A percentile compares a stretch with the other conserved stretches of the same genome.
These are phyloP conservation scores for Poecilia velifera DNA, from an alignment of 2,797 vertebrate genomes.

Conservation along the genomic window DNA sequence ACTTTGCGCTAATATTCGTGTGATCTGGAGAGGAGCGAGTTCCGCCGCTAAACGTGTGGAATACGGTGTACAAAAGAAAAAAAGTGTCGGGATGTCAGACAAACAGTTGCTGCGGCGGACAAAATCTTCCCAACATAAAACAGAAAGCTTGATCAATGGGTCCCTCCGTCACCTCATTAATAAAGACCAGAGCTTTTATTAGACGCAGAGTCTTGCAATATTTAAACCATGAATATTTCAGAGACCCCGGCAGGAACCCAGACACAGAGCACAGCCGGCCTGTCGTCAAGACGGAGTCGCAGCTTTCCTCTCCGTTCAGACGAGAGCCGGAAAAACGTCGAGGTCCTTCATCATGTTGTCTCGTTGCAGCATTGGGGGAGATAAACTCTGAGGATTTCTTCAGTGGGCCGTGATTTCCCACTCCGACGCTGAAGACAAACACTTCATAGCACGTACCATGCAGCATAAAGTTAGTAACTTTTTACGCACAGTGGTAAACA, in stretches of 20 bases:
- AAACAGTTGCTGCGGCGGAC: slow-evolving; percentile 45
- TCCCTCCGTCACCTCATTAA: slow-evolving; percentile 79
- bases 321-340: slow-evolving; percentile 42
- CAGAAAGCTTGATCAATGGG: slow-evolving; percentile 83
- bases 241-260: slow-evolving; percentile 65
- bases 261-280: slow-evolving; percentile 46
- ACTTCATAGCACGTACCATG: neutral
- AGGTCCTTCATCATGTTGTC: slow-evolving; percentile 55
- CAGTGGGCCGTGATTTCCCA: neutral
- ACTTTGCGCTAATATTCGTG: slow-evolving; percentile 49
- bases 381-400: slow-evolving; percentile 17
- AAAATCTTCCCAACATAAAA: slow-evolving; percentile 76
- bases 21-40: slow-evolving; percentile 26
- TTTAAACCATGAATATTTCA: slow-evolving; percentile 84
- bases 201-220: slow-evolving; percentile 77
- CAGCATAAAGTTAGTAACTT: neutral
- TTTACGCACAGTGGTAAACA: neutral
- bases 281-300: slow-evolving; percentile 51
- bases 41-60: slow-evolving; percentile 39
- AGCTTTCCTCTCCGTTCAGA: slow-evolving; percentile 42
- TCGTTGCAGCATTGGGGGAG: slow-evolving; percentile 29
- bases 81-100: slow-evolving; percentile 37
- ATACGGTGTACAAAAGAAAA: slow-evolving; percentile 20
- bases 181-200: slow-evolving; percentile 83
- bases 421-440: neutral